A percentile compares a stretch with the other conserved stretches of the same genome.
phyloP scores from a whole-genome alignment of 2,113 vertebrate species.

The Eclectus roratus region DNA sequence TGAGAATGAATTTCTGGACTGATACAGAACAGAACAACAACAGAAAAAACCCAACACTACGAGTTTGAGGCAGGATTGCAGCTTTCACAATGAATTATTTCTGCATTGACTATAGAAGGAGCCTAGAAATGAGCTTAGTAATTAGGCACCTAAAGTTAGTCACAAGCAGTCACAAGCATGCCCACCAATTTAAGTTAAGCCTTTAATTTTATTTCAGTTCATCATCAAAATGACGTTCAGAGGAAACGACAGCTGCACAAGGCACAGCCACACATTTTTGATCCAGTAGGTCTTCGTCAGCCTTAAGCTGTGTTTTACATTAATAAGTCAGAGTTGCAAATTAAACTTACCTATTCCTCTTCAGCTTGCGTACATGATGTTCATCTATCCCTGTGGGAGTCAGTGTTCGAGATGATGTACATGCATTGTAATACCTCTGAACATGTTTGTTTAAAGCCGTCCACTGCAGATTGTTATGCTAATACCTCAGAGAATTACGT shows the following conservation, averaged over 20 bases:
- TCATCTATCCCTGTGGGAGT: not conserved
- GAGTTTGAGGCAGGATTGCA: not conserved
- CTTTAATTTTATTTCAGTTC: not conserved
- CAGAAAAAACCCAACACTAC: not conserved
- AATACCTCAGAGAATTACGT: not conserved
- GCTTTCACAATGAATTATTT: not conserved
- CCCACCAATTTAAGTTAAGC: not conserved
- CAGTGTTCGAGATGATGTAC: not conserved
- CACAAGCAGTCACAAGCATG: not conserved
- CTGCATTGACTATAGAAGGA: not conserved
- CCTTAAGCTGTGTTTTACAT: slow-evolving; percentile 14
- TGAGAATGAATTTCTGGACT: not conserved
- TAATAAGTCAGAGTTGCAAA: not conserved
- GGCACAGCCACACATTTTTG: not conserved
- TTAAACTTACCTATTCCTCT: not conserved
- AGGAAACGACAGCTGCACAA: not conserved
- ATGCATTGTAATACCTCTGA: not conserved
- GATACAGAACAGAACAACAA: not conserved
- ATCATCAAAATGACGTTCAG: not conserved
- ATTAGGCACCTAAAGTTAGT: not conserved
- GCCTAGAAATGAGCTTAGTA: not conserved
- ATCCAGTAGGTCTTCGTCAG: not conserved
- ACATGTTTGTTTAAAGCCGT: not conserved
- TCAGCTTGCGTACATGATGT: not conserved
- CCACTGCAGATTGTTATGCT: not conserved